Conservation (phyloP, 2,888 invertebrate genomes). For the Euplagia quadripunctaria region DNA sequence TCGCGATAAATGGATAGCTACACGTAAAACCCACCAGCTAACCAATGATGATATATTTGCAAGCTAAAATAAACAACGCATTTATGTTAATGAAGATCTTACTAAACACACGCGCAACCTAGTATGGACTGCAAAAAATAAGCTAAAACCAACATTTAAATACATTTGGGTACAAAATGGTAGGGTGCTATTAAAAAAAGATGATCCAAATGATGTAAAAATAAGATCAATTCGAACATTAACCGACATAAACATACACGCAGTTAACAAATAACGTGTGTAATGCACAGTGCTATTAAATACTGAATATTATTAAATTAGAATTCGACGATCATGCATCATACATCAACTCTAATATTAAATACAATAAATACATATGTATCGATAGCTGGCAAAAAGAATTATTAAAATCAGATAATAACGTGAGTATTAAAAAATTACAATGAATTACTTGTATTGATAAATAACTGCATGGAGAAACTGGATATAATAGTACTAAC, state of each 20-base stretch:
- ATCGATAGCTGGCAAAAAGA: not conserved
- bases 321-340: not conserved
- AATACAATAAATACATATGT: not conserved
- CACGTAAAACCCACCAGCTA: too few relatives aligned
- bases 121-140: slow-evolving; percentile 19
- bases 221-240: not conserved
- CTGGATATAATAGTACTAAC: not conserved
- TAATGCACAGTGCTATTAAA: not conserved
- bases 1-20: too few relatives aligned
- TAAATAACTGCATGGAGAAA: not conserved
- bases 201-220: too few relatives aligned
- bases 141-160: slow-evolving; percentile 14
- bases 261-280: not conserved
- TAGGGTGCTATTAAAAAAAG: not conserved
- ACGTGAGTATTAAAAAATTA: not conserved
- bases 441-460: not conserved
- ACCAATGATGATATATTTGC: too few relatives aligned
- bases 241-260: not conserved
- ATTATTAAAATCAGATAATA: not conserved
- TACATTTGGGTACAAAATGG: slow-evolving; percentile 17
- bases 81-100: too few relatives aligned
- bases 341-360: not conserved
- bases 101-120: too few relatives aligned
- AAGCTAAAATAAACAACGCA: too few relatives aligned
- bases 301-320: not conserved